phyloP scores from a whole-genome alignment of 2,797 vertebrate species.

The Sebastes diaconus region DNA sequence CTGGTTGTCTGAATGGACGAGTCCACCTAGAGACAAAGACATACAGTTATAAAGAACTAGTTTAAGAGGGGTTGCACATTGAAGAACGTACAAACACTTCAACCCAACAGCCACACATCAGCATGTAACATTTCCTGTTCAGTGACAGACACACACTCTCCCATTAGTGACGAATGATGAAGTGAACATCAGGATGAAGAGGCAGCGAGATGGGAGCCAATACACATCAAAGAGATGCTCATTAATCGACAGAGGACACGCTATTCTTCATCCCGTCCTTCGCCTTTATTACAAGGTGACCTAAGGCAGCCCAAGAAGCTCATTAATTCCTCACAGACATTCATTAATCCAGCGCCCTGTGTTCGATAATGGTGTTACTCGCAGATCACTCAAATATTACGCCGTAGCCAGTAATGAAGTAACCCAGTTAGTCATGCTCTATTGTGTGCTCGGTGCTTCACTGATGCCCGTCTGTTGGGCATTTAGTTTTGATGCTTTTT shows the following conservation, averaged over 20 bases:
- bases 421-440: neutral
- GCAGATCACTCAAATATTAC: conserved; percentile 37
- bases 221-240: conserved; percentile 47
- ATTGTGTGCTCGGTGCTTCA: conserved; percentile 1
- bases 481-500: conserved; percentile 20
- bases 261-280: conserved; percentile 47
- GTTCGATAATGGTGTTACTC: conserved; percentile 29
- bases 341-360: conserved; percentile 40
- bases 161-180: conserved; percentile 30
- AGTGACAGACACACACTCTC: conserved; percentile 8
- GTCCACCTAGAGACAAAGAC: conserved; percentile 87
- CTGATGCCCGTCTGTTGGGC: neutral
- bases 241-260: conserved; percentile 42
- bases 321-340: conserved; percentile 56
- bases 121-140: conserved; percentile 10
- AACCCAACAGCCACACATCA: neutral
- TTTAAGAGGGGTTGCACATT: neutral
- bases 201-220: conserved; percentile 15
- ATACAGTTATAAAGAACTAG: neutral
- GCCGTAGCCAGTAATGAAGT: conserved; percentile 10
- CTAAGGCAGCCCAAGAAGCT: conserved; percentile 37
- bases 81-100: neutral
- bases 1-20: conserved; percentile 90
- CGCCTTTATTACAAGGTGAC: conserved; percentile 55
- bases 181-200: conserved; percentile 16